A percentile compares a stretch with the other conserved stretches of the same genome.
Conservation (phyloP, 2,888 invertebrate genomes). For the Melanchra persicariae region DNA sequence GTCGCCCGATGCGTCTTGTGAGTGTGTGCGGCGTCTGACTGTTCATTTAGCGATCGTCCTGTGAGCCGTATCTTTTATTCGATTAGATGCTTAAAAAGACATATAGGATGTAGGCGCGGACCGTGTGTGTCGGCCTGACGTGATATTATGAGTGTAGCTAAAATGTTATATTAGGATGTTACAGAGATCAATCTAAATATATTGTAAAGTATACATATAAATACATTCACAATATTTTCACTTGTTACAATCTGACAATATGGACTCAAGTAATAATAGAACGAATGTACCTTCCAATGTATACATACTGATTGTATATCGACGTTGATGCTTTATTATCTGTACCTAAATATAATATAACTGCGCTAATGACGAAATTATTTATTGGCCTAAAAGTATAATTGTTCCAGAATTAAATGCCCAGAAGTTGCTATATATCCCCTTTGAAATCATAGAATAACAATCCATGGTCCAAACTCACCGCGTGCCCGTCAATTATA, state of each 20-base stretch:
- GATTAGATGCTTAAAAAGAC: slow-evolving; percentile 83
- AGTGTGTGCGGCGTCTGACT: slow-evolving; percentile 35
- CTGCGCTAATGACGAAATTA: slow-evolving; percentile 61
- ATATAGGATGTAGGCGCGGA: slow-evolving; percentile 74
- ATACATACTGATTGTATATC: slow-evolving; percentile 70
- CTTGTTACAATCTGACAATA: slow-evolving; percentile 85
- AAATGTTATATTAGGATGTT: slow-evolving; percentile 71
- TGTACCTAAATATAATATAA: slow-evolving; percentile 61
- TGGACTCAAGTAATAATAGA: slow-evolving; percentile 68
- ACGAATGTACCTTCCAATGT: slow-evolving; percentile 63
- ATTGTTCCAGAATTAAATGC: slow-evolving; percentile 43
- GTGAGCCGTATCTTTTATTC: slow-evolving; percentile 56
- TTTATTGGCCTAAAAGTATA: slow-evolving; percentile 71
- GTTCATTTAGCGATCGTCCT: slow-evolving; percentile 50
- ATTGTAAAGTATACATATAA: slow-evolving; percentile 65
- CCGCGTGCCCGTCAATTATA: slow-evolving; percentile 69
- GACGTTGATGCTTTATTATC: slow-evolving; percentile 66
- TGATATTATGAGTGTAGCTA: slow-evolving; percentile 85
- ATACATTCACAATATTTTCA: slow-evolving; percentile 74
- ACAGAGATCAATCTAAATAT: slow-evolving; percentile 68
- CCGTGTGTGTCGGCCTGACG: slow-evolving; percentile 77
- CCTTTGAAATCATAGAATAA: slow-evolving; percentile 59
- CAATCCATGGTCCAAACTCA: slow-evolving; percentile 71
- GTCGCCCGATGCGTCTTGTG: slow-evolving; percentile 30
- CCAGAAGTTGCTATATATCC: slow-evolving; percentile 48